Base-by-base conservation (phyloP, 2,888 invertebrate species). In the Coenonympha glycerion region DNA sequence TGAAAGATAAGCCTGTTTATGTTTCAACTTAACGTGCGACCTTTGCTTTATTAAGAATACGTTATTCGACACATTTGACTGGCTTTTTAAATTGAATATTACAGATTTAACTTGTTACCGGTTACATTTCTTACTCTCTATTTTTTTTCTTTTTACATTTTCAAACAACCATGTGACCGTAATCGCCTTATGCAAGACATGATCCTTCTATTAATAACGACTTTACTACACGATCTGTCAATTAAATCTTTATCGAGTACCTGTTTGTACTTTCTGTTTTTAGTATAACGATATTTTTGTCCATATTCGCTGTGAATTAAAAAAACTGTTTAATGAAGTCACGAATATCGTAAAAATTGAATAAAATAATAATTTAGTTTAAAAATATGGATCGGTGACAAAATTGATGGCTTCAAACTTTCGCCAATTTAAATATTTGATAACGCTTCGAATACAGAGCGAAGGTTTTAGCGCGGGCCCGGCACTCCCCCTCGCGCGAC, bases 1-100 rank as follows among this genome's bases (percentile, higher is more conserved):
- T 59, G 65, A 66, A 68, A 75, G 72, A 76, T 76, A 75, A 79
- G 58, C 60, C 59, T 22, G 45, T 46, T 63, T 28, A n/a, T 30
- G 72, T 79, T 79, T 70, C 73, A 73, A 69, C 66, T 73, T 64
- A 61, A 62, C 65, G 63, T 57, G 56, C 68, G 73, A 53, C 50
- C 40, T 55, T 64, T 73, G 73, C 8, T 34, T 16, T 33, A 18
- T 31, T 24, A 34, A 31, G 18, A 26, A 34, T 40, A 18, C 22
- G 40, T 13, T 16, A 34, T 28, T 19, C 22, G 13, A 24, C 22
- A 24, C 24, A 24, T 41, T 21, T 13, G 36, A 36, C 9, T 22
- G 2, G 28, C 28, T 19, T n/a, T 22, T 18, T 24, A 24, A 24
- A 18, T 34, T 41, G 3, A 40, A 21, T 26, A 33, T 34, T 39